Base-by-base conservation (phyloP, 2,888 invertebrate genomes). In the Siphonodentalium dalli region DNA sequence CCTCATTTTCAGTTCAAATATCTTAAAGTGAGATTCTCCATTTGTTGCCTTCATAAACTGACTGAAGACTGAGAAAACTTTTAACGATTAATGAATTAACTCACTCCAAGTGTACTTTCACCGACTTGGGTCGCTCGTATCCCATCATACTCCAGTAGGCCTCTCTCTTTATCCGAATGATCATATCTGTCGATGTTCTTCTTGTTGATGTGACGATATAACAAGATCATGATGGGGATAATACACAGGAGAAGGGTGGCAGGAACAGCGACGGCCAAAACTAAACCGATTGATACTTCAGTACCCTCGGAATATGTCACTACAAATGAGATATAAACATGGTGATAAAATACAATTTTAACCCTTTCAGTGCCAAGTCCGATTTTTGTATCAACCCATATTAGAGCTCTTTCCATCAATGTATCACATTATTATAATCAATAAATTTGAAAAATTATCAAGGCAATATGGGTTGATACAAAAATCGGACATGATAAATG, bases 121-220 rank as follows among this genome's bases (percentile, higher is more conserved):
- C 76, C 74, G 7, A 74, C 72, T 47, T 71, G 69, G 18, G 69
- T 68, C n/a, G 71, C 71, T n/a, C 64, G 54, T 9, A 76, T 56
- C 9, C 70, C 72, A 43, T 70, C 71, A 40, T 71, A 65, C 15
- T 65, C 69, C 41, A 71, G 46, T 3, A 71, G 60, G 7, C 63
- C 53, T 21, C 58, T 54, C 48, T 71, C 71, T 4, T 66, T 60
- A 2, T 54, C 56, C 24, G 28, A 26, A 21, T 70, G 47, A 5
- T 54, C 62, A n/a, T n/a, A n/a, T n/a, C n/a, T n/a, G 8, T 57
- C 62, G 65, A 69, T 67, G 21, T 64, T 56, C 21, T 63, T 54
- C 41, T 66, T 61, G 54, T 68, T 67, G 28, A 59, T 34, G 18
- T 53, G 54, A 20, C 66, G 64, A 40, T 60, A 65, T 15, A 65